Evolutionary conservation across 2,797 vertebrate genomes (phyloP).

Genomic region (Semotilus atromaculatus): DNA sequence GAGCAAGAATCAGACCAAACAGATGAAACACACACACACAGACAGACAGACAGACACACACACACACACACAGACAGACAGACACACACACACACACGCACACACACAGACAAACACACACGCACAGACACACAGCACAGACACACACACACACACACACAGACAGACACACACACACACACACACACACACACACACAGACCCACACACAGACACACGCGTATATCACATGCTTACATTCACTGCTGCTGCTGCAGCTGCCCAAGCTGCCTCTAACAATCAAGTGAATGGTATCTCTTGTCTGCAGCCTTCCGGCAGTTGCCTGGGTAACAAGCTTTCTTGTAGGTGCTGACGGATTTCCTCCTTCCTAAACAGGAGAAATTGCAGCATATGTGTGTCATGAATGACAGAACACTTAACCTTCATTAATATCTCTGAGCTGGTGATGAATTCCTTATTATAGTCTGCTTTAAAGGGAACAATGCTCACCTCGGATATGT

Average conservation of each 20-base stretch:
- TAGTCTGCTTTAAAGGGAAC: conserved; percentile 2
- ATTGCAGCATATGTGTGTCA: conserved; percentile 37
- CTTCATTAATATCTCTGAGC: conserved; percentile 34
- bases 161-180: neutral
- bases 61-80: neutral
- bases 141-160: neutral
- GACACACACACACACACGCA: neutral
- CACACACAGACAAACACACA: conserved; percentile 5
- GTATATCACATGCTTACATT: conserved; percentile 83
- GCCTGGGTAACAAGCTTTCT: conserved; percentile 80
- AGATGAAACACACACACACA: conserved; percentile 18
- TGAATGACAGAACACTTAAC: conserved; percentile 37
- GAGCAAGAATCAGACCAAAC: conserved; percentile 33
- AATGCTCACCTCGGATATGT: conserved; percentile 81
- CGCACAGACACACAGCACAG: too few species aligned
- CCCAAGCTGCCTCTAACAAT: conserved; percentile 97
- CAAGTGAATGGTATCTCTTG: conserved; percentile 92
- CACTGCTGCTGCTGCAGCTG: conserved; percentile 97
- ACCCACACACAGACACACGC: neutral
- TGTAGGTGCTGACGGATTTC: conserved; percentile 80
- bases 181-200: too few species aligned
- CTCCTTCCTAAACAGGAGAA: conserved; percentile 76
- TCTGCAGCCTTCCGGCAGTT: conserved; percentile 84
- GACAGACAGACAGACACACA: too few species aligned
- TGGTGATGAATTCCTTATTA: conserved; percentile 37